Evolutionary conservation across 2,113 vertebrate genomes (phyloP), one percentile per base, ranked within the genome.

Genomic region (Aegotheles bennettii): DNA sequence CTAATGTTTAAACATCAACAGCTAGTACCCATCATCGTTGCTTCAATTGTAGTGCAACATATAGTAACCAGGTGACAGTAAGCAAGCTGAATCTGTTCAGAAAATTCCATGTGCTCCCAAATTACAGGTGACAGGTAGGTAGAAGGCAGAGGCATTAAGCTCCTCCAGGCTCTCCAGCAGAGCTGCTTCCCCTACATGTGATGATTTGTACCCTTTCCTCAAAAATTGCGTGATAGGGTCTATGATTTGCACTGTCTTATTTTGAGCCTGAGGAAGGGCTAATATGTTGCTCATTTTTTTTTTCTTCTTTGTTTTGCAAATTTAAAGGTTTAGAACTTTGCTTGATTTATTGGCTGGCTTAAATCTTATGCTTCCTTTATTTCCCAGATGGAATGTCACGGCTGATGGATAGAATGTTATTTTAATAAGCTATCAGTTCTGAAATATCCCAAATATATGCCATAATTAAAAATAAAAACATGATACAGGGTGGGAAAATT

Each of bases 261-360:
- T 85, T 56, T 71, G 21, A 79, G 9, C 19, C 57, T 24, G 25
- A 79, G 38, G 23, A 82, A 82, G 15, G 14, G 13, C 31, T 43
- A 56, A 40, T 20, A 19, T 43, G 23, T 71, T 0, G 0, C 7
- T 74, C 0, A 6, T 61, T 4, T 11, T 26, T 63, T 67, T 29
- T 57, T 28, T 5, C 5, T 28, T 63, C 59, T 6, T 48, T 84
- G 9, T 65, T 94, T 84, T 84, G 48, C 1, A 5, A 4, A 11
- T 87, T 84, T 51, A n/a, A 80, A 59, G n/a, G 5, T 67, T 90
- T 74, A 67, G 25, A 83, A 70, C 3, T 42, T 65, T 64, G 3
- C 13, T 84, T 95, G 74, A 65, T 84, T 84, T 85, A 53, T 42
- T 82, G 13, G 26, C 53, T 68, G 18, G 31, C 43, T 89, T 79